These are phyloP conservation scores for Luffia ferchaultella DNA, from an alignment of 2,888 invertebrate species.

Conservation along the genomic window DNA sequence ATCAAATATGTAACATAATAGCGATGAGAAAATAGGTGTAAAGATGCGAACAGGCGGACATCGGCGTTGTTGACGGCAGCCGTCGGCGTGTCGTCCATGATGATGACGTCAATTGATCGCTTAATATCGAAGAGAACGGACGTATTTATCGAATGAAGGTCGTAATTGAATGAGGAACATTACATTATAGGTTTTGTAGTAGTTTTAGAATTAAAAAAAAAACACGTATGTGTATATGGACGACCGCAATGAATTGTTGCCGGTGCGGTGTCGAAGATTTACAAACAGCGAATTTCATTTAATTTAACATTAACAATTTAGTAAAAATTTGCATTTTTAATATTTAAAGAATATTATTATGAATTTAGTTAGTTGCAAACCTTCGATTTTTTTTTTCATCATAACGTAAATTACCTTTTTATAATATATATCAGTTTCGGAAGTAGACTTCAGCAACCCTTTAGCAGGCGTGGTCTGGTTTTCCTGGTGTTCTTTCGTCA, in stretches of 20 bases:
- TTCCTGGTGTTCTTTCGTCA: neutral
- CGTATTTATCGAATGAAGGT: neutral
- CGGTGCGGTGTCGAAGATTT: neutral
- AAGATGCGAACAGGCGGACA: neutral
- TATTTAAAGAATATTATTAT: neutral
- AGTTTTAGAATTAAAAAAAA: too few relatives aligned
- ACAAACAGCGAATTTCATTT: neutral
- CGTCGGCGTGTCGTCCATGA: neutral
- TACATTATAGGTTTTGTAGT: too few relatives aligned
- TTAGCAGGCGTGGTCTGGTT: neutral
- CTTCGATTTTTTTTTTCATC: too few relatives aligned
- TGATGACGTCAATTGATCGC: neutral
- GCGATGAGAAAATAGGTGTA: neutral
- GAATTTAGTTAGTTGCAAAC: too few relatives aligned
- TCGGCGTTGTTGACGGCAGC: neutral
- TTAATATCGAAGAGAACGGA: neutral
- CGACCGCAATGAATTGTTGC: neutral
- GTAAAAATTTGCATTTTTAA: neutral
- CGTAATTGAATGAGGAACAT: neutral
- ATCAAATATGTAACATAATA: neutral
- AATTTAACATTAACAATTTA: neutral
- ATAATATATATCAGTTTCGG: constrained; percentile 40
- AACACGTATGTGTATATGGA: too few relatives aligned
- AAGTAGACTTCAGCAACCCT: constrained; percentile 33
- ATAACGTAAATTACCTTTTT: constrained; percentile 22